phyloP scores from a whole-genome alignment of 2,113 vertebrate genomes.

The Apus apus region DNA sequence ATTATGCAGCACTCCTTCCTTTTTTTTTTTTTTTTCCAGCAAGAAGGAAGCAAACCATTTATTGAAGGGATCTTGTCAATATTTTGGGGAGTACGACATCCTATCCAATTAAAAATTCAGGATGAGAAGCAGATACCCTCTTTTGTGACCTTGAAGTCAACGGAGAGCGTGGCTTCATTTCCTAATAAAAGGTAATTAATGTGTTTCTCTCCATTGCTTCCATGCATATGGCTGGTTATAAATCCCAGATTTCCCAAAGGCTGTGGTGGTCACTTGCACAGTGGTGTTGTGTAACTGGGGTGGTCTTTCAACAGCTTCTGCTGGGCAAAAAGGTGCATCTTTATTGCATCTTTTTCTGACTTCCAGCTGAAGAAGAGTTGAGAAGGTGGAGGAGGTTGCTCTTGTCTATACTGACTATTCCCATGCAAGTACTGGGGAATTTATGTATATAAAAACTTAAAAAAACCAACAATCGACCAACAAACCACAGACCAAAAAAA shows the following conservation, averaged over 20 bases:
- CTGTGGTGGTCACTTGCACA: fast-evolving
- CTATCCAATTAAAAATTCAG: conserved; percentile 92
- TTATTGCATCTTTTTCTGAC: background rate
- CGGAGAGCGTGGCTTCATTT: conserved; percentile 70
- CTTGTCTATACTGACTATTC: background rate
- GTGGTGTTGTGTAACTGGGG: background rate
- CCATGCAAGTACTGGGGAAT: background rate
- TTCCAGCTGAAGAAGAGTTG: background rate
- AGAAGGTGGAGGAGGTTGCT: background rate
- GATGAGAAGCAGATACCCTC: conserved; percentile 85
- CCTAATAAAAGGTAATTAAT: conserved; percentile 79
- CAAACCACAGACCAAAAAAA: no score
- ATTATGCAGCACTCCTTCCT: background rate
- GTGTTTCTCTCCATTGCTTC: background rate
- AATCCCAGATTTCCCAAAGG: background rate
- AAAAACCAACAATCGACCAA: no score
- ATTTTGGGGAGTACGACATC: conserved; percentile 88
- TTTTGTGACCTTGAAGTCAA: conserved; percentile 63
- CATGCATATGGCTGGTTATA: fast-evolving
- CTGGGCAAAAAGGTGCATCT: background rate
- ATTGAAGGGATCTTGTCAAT: conserved; percentile 88
- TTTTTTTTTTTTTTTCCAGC: conserved; percentile 5
- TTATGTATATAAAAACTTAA: fast-evolving
- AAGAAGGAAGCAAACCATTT: conserved; percentile 73
- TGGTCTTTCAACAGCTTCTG: background rate